These are phyloP conservation scores for Malurus splendens DNA, from an alignment of 2,797 vertebrate species.

Conservation along the genomic window DNA sequence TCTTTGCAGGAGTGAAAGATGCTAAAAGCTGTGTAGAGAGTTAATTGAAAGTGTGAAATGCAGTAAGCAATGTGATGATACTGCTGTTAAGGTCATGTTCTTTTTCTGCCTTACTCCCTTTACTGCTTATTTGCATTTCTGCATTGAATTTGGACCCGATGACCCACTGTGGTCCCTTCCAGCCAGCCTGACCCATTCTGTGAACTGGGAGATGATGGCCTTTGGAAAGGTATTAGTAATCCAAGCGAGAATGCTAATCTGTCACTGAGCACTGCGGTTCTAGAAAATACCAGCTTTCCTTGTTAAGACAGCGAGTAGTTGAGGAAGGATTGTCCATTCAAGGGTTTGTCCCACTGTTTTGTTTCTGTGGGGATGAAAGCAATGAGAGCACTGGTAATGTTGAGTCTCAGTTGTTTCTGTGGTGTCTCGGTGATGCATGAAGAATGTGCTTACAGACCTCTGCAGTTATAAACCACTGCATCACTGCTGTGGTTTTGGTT, in stretches of 20 bases:
- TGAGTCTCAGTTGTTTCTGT: not conserved
- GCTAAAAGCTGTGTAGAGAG: not conserved
- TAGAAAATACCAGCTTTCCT: not conserved
- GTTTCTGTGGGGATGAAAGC: not conserved
- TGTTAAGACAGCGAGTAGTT: not conserved
- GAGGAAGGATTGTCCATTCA: fast-evolving
- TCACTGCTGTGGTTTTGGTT: not conserved
- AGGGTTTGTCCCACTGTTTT: not conserved
- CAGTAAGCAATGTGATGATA: not conserved
- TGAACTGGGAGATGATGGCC: not conserved
- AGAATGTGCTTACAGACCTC: not conserved
- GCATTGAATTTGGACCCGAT: not conserved
- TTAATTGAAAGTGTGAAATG: not conserved
- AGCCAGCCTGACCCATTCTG: not conserved
- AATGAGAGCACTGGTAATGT: not conserved
- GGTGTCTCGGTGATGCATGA: not conserved
- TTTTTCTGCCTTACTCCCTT: not conserved
- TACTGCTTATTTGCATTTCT: not conserved
- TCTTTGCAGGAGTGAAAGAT: not conserved
- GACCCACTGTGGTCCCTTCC: not conserved
- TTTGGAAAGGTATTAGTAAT: not conserved
- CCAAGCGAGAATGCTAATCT: not conserved
- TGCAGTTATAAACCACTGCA: not conserved
- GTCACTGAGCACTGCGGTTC: not conserved
- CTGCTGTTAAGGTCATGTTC: not conserved